phyloP scores from a whole-genome alignment of 2,113 vertebrate species.

The Odocoileus hemionus region DNA sequence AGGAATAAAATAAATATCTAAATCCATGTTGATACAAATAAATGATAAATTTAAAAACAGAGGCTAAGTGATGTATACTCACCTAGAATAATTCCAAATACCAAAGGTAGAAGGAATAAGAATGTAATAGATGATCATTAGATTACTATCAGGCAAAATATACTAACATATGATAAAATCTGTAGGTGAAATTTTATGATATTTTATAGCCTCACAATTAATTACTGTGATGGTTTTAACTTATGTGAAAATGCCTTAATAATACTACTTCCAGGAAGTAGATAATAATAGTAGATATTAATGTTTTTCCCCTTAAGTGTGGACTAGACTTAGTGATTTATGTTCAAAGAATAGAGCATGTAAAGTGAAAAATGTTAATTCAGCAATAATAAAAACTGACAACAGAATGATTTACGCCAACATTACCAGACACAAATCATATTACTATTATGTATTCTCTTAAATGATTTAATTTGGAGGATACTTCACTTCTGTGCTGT shows the following conservation, averaged over 20 bases:
- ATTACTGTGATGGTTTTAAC: not conserved
- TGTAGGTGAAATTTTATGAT: not conserved
- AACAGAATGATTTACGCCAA: not conserved
- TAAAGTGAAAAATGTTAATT: not conserved
- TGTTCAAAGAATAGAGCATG: not conserved
- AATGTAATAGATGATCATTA: not conserved
- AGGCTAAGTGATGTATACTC: not conserved
- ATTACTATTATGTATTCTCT: not conserved
- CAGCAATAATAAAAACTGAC: not conserved
- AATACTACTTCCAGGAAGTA: not conserved
- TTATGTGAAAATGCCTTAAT: not conserved
- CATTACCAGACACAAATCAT: not conserved
- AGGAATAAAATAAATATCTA: not conserved
- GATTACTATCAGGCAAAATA: not conserved
- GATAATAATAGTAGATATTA: not conserved
- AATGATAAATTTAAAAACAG: not conserved
- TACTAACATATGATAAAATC: not conserved
- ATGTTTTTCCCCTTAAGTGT: not conserved
- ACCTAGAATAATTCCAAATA: not conserved
- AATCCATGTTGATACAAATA: not conserved
- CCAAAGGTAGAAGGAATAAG: not conserved
- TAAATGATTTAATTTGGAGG: not conserved
- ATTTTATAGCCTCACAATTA: not conserved
- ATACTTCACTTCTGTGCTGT: not conserved
- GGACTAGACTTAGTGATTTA: not conserved